Evolutionary conservation across 2,113 vertebrate genomes (phyloP), one percentile per base, ranked within the genome.

Genomic region (Odocoileus virginianus): DNA sequence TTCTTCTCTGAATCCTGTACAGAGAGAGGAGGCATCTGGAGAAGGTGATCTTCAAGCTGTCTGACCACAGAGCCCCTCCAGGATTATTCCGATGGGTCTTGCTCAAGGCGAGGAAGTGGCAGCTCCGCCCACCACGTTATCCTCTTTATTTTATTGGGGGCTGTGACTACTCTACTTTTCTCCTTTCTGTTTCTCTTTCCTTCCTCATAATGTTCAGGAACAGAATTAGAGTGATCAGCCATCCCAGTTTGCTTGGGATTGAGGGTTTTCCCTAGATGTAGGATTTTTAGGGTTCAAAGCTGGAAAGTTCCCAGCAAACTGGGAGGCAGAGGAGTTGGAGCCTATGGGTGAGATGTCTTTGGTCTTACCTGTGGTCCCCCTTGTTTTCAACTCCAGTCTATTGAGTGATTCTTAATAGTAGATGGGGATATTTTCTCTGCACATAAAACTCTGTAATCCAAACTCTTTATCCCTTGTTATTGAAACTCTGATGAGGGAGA

Each of bases 41-140:
- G 52, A 78, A 52, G 28, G 23, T 12, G 16, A 14, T 36, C n/a
- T 28, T 64, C 16, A 3, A 13, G 4, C 6, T 40, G 36, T 79
- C 30, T 55, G 45, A 33, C 3, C 12, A 27, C 10, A 5, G 33
- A 36, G 28, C 13, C 21, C 28, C 12, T 8, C 27, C 12, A 8
- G 23, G 21, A 21, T 52, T 45, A 23, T 30, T 47, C 0, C 0
- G 4, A 15, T 5, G 3, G 9, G 19, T 67, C 15, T 78, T 89
- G 25, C 14, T 58, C 16, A 19, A 50, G 71, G 3, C 10, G 14
- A 50, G 83, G 54, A 78, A 87, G 50, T 9, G 71, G 5, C 3
- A 14, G 11, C 19, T 40, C 17, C 14, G 6, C n/a, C 2, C 3
- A 60, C 30, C n/a, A 4, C 33, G 6, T 33, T 10, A n/a, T 11